Percentiles rank a stretch among this genome's conserved stretches.
phyloP scores from a whole-genome alignment of 2,113 vertebrate species.

The Patagioenas fasciata region DNA sequence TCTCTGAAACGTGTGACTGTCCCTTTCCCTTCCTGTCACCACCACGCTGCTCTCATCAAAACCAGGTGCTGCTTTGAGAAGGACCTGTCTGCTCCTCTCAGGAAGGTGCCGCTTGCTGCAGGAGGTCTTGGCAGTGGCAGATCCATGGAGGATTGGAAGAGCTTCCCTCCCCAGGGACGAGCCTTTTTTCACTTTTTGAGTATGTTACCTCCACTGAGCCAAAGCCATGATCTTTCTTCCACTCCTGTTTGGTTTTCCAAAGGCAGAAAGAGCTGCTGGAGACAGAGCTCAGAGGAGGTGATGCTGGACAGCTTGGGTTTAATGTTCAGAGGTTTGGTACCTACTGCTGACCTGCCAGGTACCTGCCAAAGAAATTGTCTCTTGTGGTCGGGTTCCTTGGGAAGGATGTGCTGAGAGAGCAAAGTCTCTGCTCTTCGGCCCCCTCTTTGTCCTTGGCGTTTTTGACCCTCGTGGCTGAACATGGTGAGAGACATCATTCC shows the following conservation, averaged over 20 bases:
- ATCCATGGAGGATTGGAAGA: neutral
- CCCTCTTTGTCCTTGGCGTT: accelerated
- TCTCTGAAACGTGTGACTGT: neutral
- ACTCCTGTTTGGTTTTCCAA: neutral
- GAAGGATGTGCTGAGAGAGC: neutral
- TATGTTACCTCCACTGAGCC: neutral
- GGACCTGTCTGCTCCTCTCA: accelerated
- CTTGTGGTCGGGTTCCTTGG: neutral
- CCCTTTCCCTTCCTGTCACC: neutral
- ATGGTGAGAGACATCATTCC: neutral
- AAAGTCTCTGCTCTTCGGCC: neutral
- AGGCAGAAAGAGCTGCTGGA: neutral
- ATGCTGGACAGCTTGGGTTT: neutral
- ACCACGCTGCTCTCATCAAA: neutral
- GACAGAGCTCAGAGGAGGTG: neutral
- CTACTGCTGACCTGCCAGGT: neutral
- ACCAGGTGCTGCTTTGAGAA: neutral
- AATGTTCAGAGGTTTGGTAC: neutral
- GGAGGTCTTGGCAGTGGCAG: neutral
- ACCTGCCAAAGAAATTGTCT: neutral
- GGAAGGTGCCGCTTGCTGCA: neutral
- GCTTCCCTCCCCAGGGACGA: neutral
- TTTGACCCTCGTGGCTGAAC: neutral
- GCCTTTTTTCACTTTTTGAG: neutral
- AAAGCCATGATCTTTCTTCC: neutral